phyloP scores from a whole-genome alignment of 2,113 vertebrate genomes.

The Istiophorus platypterus region DNA sequence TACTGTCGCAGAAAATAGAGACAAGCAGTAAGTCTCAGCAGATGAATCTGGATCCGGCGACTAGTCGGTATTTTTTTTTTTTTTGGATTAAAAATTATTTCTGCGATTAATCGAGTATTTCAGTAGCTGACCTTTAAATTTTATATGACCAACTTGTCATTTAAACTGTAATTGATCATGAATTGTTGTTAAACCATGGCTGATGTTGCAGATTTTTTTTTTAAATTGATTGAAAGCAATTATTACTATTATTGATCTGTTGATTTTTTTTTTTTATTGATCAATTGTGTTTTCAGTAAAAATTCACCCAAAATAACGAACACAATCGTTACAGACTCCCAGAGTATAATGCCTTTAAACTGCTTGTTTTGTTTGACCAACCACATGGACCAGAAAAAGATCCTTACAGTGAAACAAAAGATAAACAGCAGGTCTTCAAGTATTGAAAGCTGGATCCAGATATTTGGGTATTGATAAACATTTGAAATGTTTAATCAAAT shows the following conservation, averaged over 20 bases:
- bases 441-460: neutral
- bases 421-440: neutral
- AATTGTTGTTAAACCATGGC: neutral
- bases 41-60: neutral
- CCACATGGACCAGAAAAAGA: neutral
- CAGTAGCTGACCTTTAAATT: neutral
- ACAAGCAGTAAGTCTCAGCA: too few species aligned
- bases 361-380: neutral
- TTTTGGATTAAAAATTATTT: too few species aligned
- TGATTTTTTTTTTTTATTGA: neutral
- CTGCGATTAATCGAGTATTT: neutral
- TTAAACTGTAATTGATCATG: neutral
- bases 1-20: too few species aligned
- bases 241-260: neutral
- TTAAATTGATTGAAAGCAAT: neutral
- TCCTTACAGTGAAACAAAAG: neutral
- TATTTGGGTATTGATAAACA: neutral
- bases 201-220: neutral
- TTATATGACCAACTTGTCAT: neutral
- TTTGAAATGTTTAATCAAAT: neutral
- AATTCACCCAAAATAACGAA: too few species aligned
- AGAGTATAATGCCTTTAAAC: neutral
- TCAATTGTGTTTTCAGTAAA: neutral
- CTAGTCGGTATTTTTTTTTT: too few species aligned
- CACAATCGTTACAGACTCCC: neutral